phyloP scores from a whole-genome alignment of 2,888 invertebrate genomes.

The Baronia brevicornis region DNA sequence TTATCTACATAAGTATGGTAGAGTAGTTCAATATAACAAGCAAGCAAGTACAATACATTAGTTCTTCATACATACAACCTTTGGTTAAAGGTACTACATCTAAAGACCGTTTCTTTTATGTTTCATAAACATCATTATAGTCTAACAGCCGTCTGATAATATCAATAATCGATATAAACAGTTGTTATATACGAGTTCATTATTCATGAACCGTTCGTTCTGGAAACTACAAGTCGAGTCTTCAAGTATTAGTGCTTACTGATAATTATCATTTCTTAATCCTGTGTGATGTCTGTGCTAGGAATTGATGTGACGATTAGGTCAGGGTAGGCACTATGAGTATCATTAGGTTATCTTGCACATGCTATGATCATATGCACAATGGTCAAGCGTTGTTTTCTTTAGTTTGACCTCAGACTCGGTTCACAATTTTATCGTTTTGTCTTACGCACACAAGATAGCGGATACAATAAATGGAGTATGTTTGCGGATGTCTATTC shows the following conservation, averaged over 20 bases:
- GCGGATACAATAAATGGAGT: constrained; percentile 66
- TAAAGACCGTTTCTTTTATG: constrained; percentile 39
- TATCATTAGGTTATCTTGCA: constrained; percentile 55
- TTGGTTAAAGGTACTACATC: constrained; percentile 29
- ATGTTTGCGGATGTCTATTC: constrained; percentile 55
- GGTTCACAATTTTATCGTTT: constrained; percentile 52
- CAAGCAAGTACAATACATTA: constrained; percentile 1
- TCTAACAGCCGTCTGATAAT: constrained; percentile 44
- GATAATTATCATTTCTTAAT: constrained; percentile 17
- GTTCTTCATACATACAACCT: constrained; percentile 16
- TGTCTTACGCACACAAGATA: constrained; percentile 66
- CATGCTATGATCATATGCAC: constrained; percentile 55
- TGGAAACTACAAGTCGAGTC: constrained; percentile 17
- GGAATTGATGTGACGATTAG: constrained; percentile 34
- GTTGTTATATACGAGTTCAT: constrained; percentile 27
- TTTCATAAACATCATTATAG: constrained; percentile 60
- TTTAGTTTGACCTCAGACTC: constrained; percentile 54
- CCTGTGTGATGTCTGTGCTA: constrained; percentile 30
- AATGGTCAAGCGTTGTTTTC: constrained; percentile 57
- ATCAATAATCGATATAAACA: constrained; percentile 39
- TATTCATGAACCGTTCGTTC: constrained; percentile 21
- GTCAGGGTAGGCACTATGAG: constrained; percentile 41
- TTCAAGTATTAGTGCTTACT: constrained; percentile 8
- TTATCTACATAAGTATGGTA: no score
- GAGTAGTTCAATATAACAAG: constrained; percentile 2